Evolutionary conservation across 2,888 invertebrate species (phyloP).

Genomic region (Lycaena phlaeas): DNA sequence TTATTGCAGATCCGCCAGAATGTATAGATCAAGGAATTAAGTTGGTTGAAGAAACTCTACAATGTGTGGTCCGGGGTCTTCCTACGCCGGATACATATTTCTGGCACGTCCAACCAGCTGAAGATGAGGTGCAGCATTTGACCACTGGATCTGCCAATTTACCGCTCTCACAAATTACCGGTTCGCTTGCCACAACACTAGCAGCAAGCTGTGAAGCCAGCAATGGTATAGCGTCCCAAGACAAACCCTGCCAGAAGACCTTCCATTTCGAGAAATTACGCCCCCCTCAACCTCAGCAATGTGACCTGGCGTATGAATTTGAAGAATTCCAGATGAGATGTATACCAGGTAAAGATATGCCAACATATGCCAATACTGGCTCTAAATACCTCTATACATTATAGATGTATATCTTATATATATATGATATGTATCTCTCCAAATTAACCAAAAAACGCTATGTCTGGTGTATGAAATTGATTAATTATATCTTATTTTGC

Average conservation of each 20-base stretch:
- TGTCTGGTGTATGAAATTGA: too few species aligned
- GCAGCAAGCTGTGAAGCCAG: constrained; percentile 53
- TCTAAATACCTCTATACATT: too few species aligned
- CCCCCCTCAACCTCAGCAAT: constrained; percentile 52
- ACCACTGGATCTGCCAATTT: constrained; percentile 53
- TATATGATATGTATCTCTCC: too few species aligned
- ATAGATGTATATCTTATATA: too few species aligned
- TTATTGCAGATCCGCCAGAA: constrained; percentile 56
- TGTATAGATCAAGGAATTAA: constrained; percentile 45
- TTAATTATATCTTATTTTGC: too few species aligned
- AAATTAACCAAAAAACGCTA: too few species aligned
- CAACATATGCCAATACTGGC: too few species aligned
- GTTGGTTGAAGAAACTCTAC: constrained; percentile 47
- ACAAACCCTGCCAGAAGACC: constrained; percentile 42
- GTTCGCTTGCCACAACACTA: constrained; percentile 41
- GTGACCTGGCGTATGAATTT: constrained; percentile 55
- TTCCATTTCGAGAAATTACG: constrained; percentile 51
- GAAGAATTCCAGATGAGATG: constrained; percentile 62
- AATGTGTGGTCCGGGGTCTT: constrained; percentile 47
- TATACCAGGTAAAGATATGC: constrained; percentile 56
- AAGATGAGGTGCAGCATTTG: constrained; percentile 48
- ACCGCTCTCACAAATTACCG: constrained; percentile 50
- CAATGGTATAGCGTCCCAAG: constrained; percentile 54
- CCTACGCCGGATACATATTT: constrained; percentile 54
- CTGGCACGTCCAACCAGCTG: constrained; percentile 54